These are phyloP conservation scores for Calephelis nemesis DNA, from an alignment of 1,140 invertebrate genomes.

Conservation along the genomic window DNA sequence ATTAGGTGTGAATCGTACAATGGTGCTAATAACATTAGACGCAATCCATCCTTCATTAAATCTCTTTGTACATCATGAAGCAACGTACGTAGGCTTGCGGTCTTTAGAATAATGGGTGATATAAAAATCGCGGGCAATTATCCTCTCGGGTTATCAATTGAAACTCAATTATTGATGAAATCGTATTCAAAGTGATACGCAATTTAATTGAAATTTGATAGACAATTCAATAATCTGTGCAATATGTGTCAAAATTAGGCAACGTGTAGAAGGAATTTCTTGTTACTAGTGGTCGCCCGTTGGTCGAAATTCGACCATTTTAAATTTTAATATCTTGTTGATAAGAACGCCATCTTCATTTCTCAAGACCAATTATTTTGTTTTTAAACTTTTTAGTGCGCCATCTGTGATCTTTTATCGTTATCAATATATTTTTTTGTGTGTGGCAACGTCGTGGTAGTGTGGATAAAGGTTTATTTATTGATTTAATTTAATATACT, in stretches of 20 bases:
- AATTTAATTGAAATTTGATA: slow-evolving; percentile 9
- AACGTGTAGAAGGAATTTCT: background rate
- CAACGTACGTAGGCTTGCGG: slow-evolving; percentile 7
- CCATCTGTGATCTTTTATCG: too few species aligned
- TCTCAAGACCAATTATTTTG: too few species aligned
- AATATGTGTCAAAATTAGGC: too few species aligned
- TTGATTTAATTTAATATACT: too few species aligned
- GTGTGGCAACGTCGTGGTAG: too few species aligned
- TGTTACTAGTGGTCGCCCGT: too few species aligned
- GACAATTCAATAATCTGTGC: slow-evolving; percentile 1
- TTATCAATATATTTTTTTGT: too few species aligned
- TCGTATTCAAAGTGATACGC: slow-evolving; percentile 6
- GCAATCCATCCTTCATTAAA: slow-evolving; percentile 6
- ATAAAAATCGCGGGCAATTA: slow-evolving; percentile 15
- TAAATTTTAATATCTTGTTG: too few species aligned
- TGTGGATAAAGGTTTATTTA: too few species aligned
- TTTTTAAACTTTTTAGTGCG: too few species aligned
- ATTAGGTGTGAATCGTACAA: slow-evolving; percentile 15
- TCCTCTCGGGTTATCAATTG: slow-evolving; percentile 1
- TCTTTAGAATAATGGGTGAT: slow-evolving; percentile 17
- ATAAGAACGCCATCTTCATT: too few species aligned
- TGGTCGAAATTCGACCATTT: too few species aligned
- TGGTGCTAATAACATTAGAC: slow-evolving; percentile 16
- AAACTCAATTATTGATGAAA: slow-evolving; percentile 13
- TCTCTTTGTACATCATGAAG: slow-evolving; percentile 6